Evolutionary conservation across 2,888 invertebrate genomes (phyloP).

Genomic region (Eupeodes latifasciatus): DNA sequence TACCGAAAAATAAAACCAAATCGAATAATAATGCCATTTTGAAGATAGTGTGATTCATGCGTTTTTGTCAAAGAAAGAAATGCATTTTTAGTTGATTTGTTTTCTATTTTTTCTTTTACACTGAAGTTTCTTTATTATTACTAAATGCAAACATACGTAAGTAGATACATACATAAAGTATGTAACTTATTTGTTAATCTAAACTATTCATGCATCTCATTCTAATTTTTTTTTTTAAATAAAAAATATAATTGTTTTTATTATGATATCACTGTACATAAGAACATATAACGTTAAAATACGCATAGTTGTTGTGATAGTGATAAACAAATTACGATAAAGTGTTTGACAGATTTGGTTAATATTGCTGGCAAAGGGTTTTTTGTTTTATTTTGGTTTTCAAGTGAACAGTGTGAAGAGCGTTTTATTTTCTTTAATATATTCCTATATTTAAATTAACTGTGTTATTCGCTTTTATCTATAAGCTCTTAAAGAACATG

Average conservation of each 20-base stretch:
- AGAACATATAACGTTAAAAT: neutral
- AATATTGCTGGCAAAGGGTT: neutral
- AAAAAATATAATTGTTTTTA: neutral
- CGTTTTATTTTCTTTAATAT: conserved; percentile 1
- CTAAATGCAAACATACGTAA: neutral
- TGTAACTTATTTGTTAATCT: conserved; percentile 5
- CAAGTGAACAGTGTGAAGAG: conserved; percentile 2
- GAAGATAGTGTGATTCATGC: conserved; percentile 55
- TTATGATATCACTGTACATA: conserved; percentile 1
- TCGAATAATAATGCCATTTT: conserved; percentile 33
- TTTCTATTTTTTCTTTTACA: conserved; percentile 21
- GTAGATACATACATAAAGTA: too few relatives aligned
- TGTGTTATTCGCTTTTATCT: neutral
- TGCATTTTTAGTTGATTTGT: conserved; percentile 46
- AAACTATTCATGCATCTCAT: conserved; percentile 1
- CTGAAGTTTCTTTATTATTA: neutral
- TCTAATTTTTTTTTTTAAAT: neutral
- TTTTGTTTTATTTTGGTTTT: conserved; percentile 12
- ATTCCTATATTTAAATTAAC: neutral
- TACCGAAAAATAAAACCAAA: conserved; percentile 17
- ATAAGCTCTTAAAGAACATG: neutral
- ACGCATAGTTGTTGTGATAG: conserved; percentile 1
- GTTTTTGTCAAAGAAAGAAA: conserved; percentile 39
- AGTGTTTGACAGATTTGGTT: neutral
- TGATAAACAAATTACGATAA: conserved; percentile 1